phyloP scores from a whole-genome alignment of 2,113 vertebrate genomes.

The Upupa epops region DNA sequence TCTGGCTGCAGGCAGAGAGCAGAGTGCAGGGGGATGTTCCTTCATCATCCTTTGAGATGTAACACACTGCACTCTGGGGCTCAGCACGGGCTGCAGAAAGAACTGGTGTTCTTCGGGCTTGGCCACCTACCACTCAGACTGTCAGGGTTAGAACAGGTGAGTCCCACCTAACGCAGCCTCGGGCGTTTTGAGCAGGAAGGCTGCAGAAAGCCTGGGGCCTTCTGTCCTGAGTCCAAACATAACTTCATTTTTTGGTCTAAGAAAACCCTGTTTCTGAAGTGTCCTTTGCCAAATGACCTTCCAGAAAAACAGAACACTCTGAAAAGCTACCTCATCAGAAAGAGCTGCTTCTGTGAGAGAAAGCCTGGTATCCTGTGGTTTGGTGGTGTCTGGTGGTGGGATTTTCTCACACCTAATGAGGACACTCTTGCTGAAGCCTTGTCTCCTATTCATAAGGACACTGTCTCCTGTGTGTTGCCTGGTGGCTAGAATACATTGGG shows the following conservation, averaged over 20 bases:
- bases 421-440: neutral
- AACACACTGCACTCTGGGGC: neutral
- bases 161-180: neutral
- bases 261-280: conserved; percentile 9
- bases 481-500: neutral
- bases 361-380: conserved; percentile 9
- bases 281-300: neutral
- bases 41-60: neutral
- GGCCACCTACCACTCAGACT: neutral
- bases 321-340: conserved; percentile 45
- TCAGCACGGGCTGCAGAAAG: neutral
- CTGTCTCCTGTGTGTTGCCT: neutral
- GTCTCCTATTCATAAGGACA: conserved; percentile 5
- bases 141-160: neutral
- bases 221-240: neutral
- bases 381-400: neutral
- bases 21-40: neutral
- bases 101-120: neutral
- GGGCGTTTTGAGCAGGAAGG: neutral
- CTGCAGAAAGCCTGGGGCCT: neutral
- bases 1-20: neutral
- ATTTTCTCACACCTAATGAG: conserved; percentile 37
- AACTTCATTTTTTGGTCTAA: neutral
- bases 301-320: neutral
- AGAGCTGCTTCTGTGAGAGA: neutral